Conservation (phyloP, 2,888 invertebrate species). For the Eristalis pertinax region DNA sequence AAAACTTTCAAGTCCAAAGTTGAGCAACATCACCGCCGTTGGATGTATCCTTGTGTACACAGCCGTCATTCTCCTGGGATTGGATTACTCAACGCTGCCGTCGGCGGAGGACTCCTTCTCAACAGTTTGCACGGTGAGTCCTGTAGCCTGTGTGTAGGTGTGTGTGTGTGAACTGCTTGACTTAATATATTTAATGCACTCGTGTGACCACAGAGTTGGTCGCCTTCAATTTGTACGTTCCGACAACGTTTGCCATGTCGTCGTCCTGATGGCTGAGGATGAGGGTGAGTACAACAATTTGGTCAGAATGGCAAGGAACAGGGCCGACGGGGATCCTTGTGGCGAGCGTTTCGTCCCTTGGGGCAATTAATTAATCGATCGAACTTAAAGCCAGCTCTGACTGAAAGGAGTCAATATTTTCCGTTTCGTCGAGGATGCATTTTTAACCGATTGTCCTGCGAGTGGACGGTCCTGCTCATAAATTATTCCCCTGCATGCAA, state of each 20-base stretch:
- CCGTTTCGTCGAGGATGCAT: neutral
- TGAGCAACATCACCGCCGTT: constrained; percentile 95
- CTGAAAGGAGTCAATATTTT: neutral
- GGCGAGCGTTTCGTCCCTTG: neutral
- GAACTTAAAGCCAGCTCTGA: neutral
- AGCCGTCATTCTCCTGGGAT: constrained; percentile 92
- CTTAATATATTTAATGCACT: constrained; percentile 61
- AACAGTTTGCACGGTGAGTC: constrained; percentile 92
- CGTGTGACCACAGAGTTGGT: constrained; percentile 35
- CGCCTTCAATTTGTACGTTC: constrained; percentile 4
- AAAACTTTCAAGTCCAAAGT: constrained; percentile 94
- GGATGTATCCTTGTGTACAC: constrained; percentile 95
- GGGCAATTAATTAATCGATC: constrained; percentile 2
- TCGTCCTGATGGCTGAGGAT: neutral
- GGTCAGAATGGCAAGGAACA: neutral
- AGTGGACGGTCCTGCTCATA: neutral
- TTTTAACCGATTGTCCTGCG: neutral
- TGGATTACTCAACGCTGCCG: constrained; percentile 90
- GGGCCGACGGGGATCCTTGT: neutral
- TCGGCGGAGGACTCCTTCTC: constrained; percentile 87
- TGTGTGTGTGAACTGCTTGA: neutral
- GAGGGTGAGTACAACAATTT: neutral
- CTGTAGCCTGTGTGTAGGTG: constrained; percentile 60
- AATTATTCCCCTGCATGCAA: neutral
- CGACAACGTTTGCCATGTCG: constrained; percentile 6